phyloP scores from a whole-genome alignment of 1,140 invertebrate genomes.

The Habropoda laboriosa region DNA sequence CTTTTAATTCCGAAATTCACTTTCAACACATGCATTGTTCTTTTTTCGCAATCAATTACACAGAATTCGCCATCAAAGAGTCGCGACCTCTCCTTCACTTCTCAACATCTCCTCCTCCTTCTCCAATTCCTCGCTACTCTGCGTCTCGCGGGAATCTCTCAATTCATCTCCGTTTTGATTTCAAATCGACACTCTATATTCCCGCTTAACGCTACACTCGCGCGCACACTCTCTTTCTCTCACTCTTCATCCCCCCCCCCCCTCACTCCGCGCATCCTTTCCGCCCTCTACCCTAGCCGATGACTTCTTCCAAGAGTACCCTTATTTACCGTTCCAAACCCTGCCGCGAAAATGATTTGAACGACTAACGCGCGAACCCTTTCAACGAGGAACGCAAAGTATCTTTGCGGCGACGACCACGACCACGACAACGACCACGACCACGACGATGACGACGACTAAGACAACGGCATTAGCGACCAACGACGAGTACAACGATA shows the following conservation, averaged over 20 bases:
- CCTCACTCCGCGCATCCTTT: background rate
- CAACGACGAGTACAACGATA: background rate
- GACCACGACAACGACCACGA: background rate
- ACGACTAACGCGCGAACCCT: background rate
- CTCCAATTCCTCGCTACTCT: slow-evolving; percentile 34
- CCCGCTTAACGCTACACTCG: too few relatives aligned
- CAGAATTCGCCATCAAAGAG: slow-evolving; percentile 21
- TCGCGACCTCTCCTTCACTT: slow-evolving; percentile 9
- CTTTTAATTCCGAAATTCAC: slow-evolving; percentile 67
- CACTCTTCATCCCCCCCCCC: background rate
- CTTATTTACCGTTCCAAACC: background rate
- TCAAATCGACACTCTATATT: too few relatives aligned
- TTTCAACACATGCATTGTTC: slow-evolving; percentile 74
- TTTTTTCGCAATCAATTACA: slow-evolving; percentile 57
- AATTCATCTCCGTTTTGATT: too few relatives aligned
- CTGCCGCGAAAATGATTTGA: background rate
- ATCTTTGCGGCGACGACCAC: background rate
- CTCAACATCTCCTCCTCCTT: slow-evolving; percentile 10
- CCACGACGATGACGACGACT: background rate
- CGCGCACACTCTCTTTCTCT: slow-evolving; percentile 47
- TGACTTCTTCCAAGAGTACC: background rate
- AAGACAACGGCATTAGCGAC: background rate
- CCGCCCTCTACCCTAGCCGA: background rate
- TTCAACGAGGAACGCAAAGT: background rate
- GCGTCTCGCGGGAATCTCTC: slow-evolving; percentile 38